Evolutionary conservation across 2,797 vertebrate species (phyloP).

Genomic region (Lepus oiostolus): DNA sequence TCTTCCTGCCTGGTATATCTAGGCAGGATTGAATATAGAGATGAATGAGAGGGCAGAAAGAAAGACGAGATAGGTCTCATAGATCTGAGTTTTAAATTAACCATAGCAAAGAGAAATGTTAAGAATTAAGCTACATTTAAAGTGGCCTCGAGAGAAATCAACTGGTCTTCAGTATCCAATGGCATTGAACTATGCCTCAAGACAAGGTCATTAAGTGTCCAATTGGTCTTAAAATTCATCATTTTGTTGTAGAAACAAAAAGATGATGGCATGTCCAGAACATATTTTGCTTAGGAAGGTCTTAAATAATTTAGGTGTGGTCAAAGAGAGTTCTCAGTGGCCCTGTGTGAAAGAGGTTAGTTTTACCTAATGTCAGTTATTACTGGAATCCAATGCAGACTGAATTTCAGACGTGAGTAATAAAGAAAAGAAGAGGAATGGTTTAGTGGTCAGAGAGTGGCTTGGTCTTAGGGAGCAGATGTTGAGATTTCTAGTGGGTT

Average conservation of each 20-base stretch:
- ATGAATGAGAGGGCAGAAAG: not conserved
- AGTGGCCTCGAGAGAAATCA: not conserved
- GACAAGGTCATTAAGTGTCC: not conserved
- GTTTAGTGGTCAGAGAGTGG: not conserved
- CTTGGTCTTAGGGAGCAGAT: not conserved
- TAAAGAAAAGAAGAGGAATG: not conserved
- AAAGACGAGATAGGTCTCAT: not conserved
- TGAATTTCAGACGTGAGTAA: not conserved
- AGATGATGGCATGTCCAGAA: not conserved
- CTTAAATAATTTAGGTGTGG: not conserved
- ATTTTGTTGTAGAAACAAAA: not conserved
- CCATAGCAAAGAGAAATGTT: not conserved
- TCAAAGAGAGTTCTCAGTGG: not conserved
- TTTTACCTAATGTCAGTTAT: slow-evolving; percentile 4
- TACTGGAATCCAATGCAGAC: not conserved
- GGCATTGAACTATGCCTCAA: slow-evolving; percentile 21
- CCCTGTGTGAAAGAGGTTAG: not conserved
- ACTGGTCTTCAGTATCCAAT: not conserved
- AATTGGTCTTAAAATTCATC: not conserved
- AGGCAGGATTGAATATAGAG: slow-evolving; percentile 19
- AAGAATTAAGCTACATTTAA: slow-evolving; percentile 48
- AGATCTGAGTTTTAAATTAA: slow-evolving; percentile 42
- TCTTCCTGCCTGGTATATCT: not conserved
- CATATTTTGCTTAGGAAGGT: slow-evolving; percentile 45
- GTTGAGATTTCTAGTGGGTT: not conserved